phyloP scores from a whole-genome alignment of 1,140 invertebrate species.

The Saxidomus purpurata region DNA sequence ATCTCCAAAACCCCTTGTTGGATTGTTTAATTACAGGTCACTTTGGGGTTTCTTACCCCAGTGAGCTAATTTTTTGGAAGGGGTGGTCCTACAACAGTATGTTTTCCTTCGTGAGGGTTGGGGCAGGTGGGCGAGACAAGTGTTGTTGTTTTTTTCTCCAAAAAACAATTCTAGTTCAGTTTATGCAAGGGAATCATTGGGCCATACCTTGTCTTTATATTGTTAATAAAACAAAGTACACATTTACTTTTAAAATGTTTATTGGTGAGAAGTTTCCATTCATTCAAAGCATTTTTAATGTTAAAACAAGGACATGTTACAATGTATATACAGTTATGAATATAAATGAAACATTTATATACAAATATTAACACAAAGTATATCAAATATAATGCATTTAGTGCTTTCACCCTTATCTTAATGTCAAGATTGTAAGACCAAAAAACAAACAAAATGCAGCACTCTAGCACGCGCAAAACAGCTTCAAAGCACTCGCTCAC shows the following conservation, averaged over 20 bases:
- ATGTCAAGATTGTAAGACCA: background rate
- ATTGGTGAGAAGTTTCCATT: slow-evolving; percentile 51
- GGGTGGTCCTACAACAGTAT: too few species aligned
- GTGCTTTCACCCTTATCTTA: slow-evolving; percentile 3
- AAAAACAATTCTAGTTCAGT: too few species aligned
- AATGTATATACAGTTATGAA: slow-evolving; percentile 53
- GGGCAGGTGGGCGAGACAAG: too few species aligned
- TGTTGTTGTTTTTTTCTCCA: too few species aligned
- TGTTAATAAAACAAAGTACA: too few species aligned
- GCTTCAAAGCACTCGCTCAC: background rate
- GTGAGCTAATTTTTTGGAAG: too few species aligned
- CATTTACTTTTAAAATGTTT: slow-evolving; percentile 39
- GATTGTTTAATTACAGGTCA: too few species aligned
- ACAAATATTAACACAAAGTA: slow-evolving; percentile 44
- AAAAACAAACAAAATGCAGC: slow-evolving; percentile 14
- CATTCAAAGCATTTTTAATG: slow-evolving; percentile 49
- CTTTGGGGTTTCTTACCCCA: too few species aligned
- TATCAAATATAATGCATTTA: slow-evolving; percentile 35
- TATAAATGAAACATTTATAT: slow-evolving; percentile 55
- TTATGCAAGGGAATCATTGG: too few species aligned
- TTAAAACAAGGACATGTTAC: slow-evolving; percentile 50
- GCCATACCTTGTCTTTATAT: too few species aligned
- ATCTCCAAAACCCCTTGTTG: too few species aligned
- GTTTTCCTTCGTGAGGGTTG: too few species aligned
- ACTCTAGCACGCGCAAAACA: background rate